Base-by-base conservation (phyloP, 2,888 invertebrate genomes). In the Philonicus albiceps region DNA sequence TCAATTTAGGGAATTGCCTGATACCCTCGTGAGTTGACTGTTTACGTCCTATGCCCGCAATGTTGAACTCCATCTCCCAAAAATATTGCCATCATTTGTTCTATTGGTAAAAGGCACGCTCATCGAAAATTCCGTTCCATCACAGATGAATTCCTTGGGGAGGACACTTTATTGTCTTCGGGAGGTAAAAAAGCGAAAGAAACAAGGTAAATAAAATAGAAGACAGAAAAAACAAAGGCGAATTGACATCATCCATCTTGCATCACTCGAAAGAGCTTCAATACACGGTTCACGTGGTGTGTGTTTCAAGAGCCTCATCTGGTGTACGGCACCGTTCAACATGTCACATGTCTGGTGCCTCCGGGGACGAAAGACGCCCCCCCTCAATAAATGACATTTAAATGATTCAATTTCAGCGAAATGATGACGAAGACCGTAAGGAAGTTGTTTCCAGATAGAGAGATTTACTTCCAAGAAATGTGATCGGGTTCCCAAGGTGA, bases 201-300 rank as follows among this genome's bases (percentile, higher is more conserved):
- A 64, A 64, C 64, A 27, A 64, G 1, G 64, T 64, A 64, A 64
- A 64, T 64, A 64, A 64, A 64, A 64, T 64, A 13, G 19, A 22
- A 64, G 64, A 64, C 64, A 64, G 64, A 11, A 22, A 49, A 76
- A 78, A 78, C 78, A 78, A 78, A 78, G 27, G 30, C 78, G 49
- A 78, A 49, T 78, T 78, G 78, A 78, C 78, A 78, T 78, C 78
- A 78, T 78, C 43, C 49, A 19, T 43, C 49, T 78, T 78, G 49
- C 78, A 43, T 78, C 76, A 78, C 78, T 22, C 49, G 49, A 78
- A 78, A 30, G 53, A 78, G 27, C 27, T n/a, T 8, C 49, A 78
- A 30, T 49, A 78, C 40, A 78, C 37, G 49, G 27, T 64, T 49
- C 76, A 76, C 78, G 53, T 78, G 49, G 22, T 27, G 22, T 76